Conservation (phyloP, 2,797 vertebrate genomes). For the Oophaga sylvatica region DNA sequence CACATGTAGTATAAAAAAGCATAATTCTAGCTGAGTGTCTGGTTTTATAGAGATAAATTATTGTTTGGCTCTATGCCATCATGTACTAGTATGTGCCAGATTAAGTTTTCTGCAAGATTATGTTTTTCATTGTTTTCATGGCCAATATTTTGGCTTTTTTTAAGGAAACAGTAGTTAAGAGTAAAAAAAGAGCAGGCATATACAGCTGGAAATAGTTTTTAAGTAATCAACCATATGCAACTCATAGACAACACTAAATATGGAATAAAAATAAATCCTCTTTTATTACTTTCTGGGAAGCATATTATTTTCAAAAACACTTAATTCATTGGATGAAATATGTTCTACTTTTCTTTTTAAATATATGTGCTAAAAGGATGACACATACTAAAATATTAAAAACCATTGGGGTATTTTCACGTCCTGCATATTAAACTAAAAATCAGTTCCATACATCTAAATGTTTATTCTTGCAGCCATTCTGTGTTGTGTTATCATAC, state of each 20-base stretch:
- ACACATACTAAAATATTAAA: neutral
- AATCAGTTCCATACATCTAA: too few species aligned
- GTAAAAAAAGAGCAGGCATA: neutral
- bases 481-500: too few species aligned
- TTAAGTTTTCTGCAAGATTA: constrained; percentile 16
- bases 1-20: neutral
- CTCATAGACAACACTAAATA: neutral
- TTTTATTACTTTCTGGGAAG: neutral
- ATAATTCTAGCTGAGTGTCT: constrained; percentile 11
- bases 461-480: too few species aligned
- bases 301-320: too few species aligned
- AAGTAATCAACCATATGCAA: neutral
- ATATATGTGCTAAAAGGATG: neutral
- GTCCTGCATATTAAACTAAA: too few species aligned
- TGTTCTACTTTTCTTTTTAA: neutral
- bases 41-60: constrained; percentile 11
- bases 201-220: neutral
- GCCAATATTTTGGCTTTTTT: constrained; percentile 11
- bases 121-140: neutral
- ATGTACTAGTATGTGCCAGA: constrained; percentile 6
- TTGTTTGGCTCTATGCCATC: constrained; percentile 27
- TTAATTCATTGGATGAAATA: neutral
- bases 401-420: neutral
- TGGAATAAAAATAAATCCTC: neutral
- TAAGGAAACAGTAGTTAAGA: neutral